Conservation (phyloP, 2,113 vertebrate species). For the Elachura formosa region DNA sequence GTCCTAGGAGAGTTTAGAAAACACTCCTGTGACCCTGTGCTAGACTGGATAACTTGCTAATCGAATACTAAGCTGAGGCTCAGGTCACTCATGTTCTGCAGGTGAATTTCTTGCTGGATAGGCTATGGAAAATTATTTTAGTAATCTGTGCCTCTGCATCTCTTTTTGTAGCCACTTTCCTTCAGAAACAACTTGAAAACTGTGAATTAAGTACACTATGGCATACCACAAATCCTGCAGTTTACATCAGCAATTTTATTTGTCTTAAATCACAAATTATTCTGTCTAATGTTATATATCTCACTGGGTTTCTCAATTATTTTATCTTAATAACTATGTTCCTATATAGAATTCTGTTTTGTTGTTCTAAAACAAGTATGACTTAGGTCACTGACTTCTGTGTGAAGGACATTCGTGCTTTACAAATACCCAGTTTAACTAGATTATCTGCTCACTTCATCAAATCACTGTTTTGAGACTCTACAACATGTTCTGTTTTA, state of each 20-base stretch:
- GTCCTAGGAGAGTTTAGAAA: not conserved
- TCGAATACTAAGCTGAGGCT: not conserved
- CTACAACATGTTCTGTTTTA: constrained; percentile 27
- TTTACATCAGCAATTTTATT: not conserved
- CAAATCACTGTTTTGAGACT: constrained; percentile 34
- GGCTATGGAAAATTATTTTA: not conserved
- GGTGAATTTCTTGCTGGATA: not conserved
- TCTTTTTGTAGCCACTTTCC: not conserved
- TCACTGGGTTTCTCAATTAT: not conserved
- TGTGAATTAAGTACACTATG: not conserved
- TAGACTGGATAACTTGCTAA: not conserved
- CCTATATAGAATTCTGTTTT: not conserved
- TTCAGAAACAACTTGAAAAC: not conserved
- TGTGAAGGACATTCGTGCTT: constrained; percentile 28
- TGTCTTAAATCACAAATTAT: not conserved
- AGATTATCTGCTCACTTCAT: constrained; percentile 33
- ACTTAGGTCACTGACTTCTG: not conserved
- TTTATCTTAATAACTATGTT: not conserved
- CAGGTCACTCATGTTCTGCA: not conserved
- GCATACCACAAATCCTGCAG: not conserved
- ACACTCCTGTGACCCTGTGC: not conserved
- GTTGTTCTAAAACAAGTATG: not conserved
- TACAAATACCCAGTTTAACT: constrained; percentile 33
- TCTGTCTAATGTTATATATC: not conserved
- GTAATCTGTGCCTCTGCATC: not conserved